Base-by-base conservation (phyloP, 2,113 vertebrate species). In the Cephalopholis sonnerati region DNA sequence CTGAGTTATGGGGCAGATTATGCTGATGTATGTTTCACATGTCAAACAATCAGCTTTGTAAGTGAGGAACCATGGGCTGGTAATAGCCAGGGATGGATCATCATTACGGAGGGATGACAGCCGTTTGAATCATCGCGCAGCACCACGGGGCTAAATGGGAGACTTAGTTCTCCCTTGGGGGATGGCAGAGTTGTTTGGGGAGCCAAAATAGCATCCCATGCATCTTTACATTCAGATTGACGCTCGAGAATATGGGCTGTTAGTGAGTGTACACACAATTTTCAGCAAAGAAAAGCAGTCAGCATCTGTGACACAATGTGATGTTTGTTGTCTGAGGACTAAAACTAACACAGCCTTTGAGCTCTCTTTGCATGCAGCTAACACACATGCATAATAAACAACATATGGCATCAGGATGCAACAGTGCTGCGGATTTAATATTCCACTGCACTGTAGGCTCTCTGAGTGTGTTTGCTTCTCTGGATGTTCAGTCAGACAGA, bases 51-150 rank as follows among this genome's bases (percentile, higher is more conserved):
- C 80, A 78, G 84, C 85, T 81, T 81, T 86, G 82, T 86, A 87
- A 90, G 91, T 89, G 90, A 87, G 86, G 81, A 91, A 87, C 81
- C 87, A 89, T 65, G 66, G 62, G 58, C 85, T 73, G 67, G 80
- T 93, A 90, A 93, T 93, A 29, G 79, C 84, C 22, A 24, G 0
- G 79, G 82, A 93, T 94, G 80, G 86, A 94, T 94, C 93, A 92
- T 93, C 88, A 92, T 93, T 92, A 94, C 65, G n/a, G 77, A 4
- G 39, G 36, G 62, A 65, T 92, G 93, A 93, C 93, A 93, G 86
- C 69, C 61, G 36, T 68, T 90, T 82, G 91, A 93, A 83, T 90
- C 92, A 87, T 77, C 16, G 18, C 15, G 25, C 61, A 0, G 69
- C 12, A 17, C 84, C 76, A 18, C 22, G 17, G 51, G 77, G 82